Conservation (phyloP, 2,113 vertebrate species). For the Pseudorasbora parva region DNA sequence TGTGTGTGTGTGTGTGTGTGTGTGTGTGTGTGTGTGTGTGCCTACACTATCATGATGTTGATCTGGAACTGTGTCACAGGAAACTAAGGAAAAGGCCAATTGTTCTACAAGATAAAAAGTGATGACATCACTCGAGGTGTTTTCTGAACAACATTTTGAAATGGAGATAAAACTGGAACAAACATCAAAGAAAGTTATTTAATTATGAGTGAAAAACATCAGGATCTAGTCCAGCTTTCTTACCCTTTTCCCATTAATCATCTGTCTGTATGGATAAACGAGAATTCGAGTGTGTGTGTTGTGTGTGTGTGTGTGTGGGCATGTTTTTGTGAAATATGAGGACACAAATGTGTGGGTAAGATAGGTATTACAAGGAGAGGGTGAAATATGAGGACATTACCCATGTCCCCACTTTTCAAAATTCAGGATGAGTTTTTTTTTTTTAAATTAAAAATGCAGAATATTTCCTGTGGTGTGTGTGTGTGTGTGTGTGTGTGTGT, state of each 20-base stretch:
- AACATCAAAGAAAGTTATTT: background rate
- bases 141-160: slow-evolving; percentile 40
- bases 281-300: too few relatives aligned
- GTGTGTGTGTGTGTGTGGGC: background rate
- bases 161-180: slow-evolving; percentile 4
- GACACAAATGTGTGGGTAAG: too few relatives aligned
- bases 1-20: too few relatives aligned
- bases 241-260: background rate
- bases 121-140: slow-evolving; percentile 74
- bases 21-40: background rate
- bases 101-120: slow-evolving; percentile 74
- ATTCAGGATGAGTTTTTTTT: too few relatives aligned
- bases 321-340: too few relatives aligned
- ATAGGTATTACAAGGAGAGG: too few relatives aligned
- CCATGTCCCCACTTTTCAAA: too few relatives aligned
- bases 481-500: too few relatives aligned
- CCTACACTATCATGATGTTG: background rate
- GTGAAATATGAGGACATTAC: too few relatives aligned
- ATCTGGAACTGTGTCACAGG: slow-evolving; percentile 68
- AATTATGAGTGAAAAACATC: background rate
- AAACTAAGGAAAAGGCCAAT: slow-evolving; percentile 76
- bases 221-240: background rate
- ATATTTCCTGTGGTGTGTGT: too few relatives aligned
- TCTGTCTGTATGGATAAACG: too few relatives aligned
- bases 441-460: too few relatives aligned